These are phyloP conservation scores for Drosophila novamexicana DNA, from an alignment of 1,140 invertebrate species.

Conservation along the genomic window DNA sequence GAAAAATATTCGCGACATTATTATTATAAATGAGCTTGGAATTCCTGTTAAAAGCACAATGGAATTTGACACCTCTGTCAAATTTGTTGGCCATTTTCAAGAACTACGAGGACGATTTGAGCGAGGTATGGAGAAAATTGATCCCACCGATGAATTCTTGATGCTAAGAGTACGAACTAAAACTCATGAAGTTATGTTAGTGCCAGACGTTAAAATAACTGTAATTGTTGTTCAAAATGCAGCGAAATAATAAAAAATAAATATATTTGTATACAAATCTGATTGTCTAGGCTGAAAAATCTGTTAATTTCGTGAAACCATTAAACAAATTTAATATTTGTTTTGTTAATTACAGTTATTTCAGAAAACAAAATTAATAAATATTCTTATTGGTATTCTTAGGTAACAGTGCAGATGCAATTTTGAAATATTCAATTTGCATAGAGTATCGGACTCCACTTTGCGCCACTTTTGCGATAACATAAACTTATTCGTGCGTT, in stretches of 20 bases:
- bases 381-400: background rate
- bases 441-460: background rate
- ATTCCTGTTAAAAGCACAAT: slow-evolving; percentile 76
- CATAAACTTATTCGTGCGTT: background rate
- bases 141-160: slow-evolving; percentile 66
- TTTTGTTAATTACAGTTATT: no score
- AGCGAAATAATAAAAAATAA: slow-evolving; percentile 17
- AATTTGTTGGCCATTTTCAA: slow-evolving; percentile 70
- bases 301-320: no score
- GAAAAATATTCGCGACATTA: slow-evolving; percentile 67
- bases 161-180: slow-evolving; percentile 75
- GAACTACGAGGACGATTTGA: slow-evolving; percentile 62
- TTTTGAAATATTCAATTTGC: background rate
- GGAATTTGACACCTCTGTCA: slow-evolving; percentile 44
- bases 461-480: background rate
- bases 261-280: no score
- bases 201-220: slow-evolving; percentile 78
- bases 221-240: slow-evolving; percentile 75
- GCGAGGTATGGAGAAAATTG: slow-evolving; percentile 67
- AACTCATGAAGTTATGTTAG: slow-evolving; percentile 64
- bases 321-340: no score
- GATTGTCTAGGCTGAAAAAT: no score
- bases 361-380: no score
- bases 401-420: background rate
- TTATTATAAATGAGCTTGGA: slow-evolving; percentile 69